Percentiles rank a stretch among this genome's conserved stretches.
Conservation (phyloP, 2,888 invertebrate species). For the Aleiodes alternator region DNA sequence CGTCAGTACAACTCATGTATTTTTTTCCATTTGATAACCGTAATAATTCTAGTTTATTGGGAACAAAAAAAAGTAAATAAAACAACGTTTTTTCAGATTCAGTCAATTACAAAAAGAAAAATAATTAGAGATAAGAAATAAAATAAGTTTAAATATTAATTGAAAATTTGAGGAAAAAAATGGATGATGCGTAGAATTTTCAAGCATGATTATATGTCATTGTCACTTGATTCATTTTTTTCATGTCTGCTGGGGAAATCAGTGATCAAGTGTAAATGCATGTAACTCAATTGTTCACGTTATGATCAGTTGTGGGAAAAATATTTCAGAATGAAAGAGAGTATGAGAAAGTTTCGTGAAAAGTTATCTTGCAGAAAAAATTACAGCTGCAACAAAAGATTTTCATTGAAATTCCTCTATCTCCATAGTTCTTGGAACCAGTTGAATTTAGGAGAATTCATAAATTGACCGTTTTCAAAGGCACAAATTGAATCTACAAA, state of each 20-base stretch:
- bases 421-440: no score
- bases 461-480: no score
- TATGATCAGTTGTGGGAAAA: no score
- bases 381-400: no score
- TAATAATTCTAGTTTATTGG: slow-evolving; percentile 22
- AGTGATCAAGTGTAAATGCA: neutral
- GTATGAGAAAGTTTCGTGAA: no score
- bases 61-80: slow-evolving; percentile 14
- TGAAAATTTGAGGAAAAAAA: slow-evolving; percentile 1
- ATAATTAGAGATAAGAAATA: slow-evolving; percentile 20
- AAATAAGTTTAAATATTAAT: slow-evolving; percentile 14
- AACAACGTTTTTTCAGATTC: slow-evolving; percentile 26
- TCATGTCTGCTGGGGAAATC: slow-evolving; percentile 5
- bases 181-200: slow-evolving; percentile 1
- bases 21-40: neutral
- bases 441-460: no score
- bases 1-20: no score
- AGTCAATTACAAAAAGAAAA: slow-evolving; percentile 17
- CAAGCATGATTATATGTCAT: neutral
- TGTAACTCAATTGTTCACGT: no score
- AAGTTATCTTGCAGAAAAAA: no score
- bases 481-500: no score
- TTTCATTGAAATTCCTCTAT: no score
- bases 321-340: no score
- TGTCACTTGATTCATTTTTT: neutral